Evolutionary conservation across 2,888 invertebrate species (phyloP), one percentile per base, ranked within the genome.

Genomic region (Ligdia adustata): DNA sequence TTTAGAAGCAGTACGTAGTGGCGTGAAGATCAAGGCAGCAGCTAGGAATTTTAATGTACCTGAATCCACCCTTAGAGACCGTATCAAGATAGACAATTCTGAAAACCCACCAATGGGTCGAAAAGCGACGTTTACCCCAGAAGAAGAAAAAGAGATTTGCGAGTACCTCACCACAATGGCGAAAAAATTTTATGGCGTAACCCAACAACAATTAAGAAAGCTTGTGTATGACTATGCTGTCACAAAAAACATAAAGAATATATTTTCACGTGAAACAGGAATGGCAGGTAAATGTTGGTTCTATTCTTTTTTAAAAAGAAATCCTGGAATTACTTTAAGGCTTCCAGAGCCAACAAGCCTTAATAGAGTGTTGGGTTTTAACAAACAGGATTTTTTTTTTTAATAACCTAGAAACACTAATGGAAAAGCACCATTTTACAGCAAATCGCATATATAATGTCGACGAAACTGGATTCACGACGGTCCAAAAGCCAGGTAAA

Each of bases 291-390:
- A 40, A 40, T 32, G 33, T 33, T 41, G 14, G 14, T 11, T 33
- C 9, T 41, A 40, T 40, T 31, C 40, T 18, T 40, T 40, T 40
- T 40, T 31, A 15, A 40, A 40, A 31, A 40, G 31, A 40, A 40
- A 40, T 22, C 40, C 31, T 13, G 31, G 31, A 31, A 31, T 31
- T n/a, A 29, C 20, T 18, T 18, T 18, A 1, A 18, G 18, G 18
- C 18, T 18, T 18, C 18, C 18, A 22, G 14, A 37, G 13, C 37
- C 24, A n/a, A 37, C 24, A 12, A 37, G 37, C 24, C 22, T 37
- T 12, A 37, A 37, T 37, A 16, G 16, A 37, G 24, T 26, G 24
- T 37, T 33, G 11, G 33, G 16, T 9, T 22, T 37, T 24, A 37
- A 37, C 22, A 37, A 37, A 26, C 5, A 20, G 7, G 24, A 37